Evolutionary conservation across 2,797 vertebrate species (phyloP).

Genomic region (Toxotes lorentzi): DNA sequence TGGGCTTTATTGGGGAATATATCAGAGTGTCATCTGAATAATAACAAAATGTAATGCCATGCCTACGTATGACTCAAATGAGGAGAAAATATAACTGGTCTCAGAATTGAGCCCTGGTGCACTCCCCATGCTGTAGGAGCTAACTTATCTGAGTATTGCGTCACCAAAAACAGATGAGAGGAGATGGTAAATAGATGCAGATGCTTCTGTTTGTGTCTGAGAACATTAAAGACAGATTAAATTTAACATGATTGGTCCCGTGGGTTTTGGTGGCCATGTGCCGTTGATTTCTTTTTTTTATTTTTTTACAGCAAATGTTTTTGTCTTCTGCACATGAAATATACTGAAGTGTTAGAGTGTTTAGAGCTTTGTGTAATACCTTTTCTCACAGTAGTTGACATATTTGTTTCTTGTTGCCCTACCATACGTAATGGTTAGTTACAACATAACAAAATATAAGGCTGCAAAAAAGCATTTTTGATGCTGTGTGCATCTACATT

Average conservation of each 20-base stretch:
- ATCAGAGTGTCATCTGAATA: not conserved
- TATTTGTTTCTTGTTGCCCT: not conserved
- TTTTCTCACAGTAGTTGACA: not conserved
- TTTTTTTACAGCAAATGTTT: conserved; percentile 10
- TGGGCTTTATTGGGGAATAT: not conserved
- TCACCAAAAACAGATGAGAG: conserved; percentile 32
- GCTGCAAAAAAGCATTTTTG: not conserved
- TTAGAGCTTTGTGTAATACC: not conserved
- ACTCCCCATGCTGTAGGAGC: not conserved
- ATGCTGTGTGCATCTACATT: not conserved
- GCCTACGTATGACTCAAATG: not conserved
- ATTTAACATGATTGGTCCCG: conserved; percentile 5
- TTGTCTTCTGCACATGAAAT: not conserved
- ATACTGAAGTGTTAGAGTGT: not conserved
- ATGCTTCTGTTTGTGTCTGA: conserved; percentile 45
- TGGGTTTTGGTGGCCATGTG: conserved; percentile 16
- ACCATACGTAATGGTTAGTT: not conserved
- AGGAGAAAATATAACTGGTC: conserved; percentile 16
- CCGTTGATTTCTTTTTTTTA: conserved; percentile 9
- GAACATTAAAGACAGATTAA: conserved; percentile 24
- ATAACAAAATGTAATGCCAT: not conserved
- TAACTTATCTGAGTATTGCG: not conserved
- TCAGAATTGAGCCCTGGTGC: conserved; percentile 27
- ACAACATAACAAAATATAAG: not conserved
- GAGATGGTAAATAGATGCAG: conserved; percentile 43